Evolutionary conservation across 1,140 invertebrate genomes (phyloP).

Genomic region (Bilobella aurantiaca): DNA sequence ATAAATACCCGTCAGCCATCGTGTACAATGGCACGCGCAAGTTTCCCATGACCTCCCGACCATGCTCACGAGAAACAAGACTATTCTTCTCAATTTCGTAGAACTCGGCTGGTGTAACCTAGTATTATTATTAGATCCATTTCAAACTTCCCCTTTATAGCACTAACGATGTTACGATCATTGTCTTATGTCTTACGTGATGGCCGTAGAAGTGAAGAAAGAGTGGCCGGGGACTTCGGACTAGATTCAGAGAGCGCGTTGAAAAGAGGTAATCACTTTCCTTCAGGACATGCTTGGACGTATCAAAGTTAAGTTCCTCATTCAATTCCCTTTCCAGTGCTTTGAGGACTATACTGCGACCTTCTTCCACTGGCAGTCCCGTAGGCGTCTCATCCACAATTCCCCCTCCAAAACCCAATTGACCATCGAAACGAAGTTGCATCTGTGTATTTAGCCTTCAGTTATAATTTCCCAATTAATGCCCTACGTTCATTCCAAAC

Average conservation of each 20-base stretch:
- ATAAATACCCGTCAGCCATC: slow-evolving; percentile 45
- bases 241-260: slow-evolving; percentile 30
- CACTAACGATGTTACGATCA: too few species aligned
- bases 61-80: slow-evolving; percentile 42
- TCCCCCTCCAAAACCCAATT: slow-evolving; percentile 50
- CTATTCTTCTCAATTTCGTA: slow-evolving; percentile 39
- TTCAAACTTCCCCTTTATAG: too few species aligned
- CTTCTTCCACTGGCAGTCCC: slow-evolving; percentile 39
- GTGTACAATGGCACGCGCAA: slow-evolving; percentile 46
- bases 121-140: too few species aligned
- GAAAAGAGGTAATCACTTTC: not conserved
- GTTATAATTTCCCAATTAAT: too few species aligned
- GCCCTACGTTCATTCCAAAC: too few species aligned
- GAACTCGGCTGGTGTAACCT: slow-evolving; percentile 42
- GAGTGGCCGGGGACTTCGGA: slow-evolving; percentile 39
- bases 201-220: not conserved
- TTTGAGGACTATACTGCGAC: slow-evolving; percentile 21
- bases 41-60: slow-evolving; percentile 44
- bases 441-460: too few species aligned
- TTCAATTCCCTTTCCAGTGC: slow-evolving; percentile 46
- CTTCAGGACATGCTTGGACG: slow-evolving; percentile 2
- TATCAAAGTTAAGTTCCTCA: slow-evolving; percentile 47
- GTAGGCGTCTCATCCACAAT: slow-evolving; percentile 41
- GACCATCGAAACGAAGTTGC: slow-evolving; percentile 50
- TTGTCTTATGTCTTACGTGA: too few species aligned